phyloP scores from a whole-genome alignment of 2,888 invertebrate genomes.

The Automeris io region DNA sequence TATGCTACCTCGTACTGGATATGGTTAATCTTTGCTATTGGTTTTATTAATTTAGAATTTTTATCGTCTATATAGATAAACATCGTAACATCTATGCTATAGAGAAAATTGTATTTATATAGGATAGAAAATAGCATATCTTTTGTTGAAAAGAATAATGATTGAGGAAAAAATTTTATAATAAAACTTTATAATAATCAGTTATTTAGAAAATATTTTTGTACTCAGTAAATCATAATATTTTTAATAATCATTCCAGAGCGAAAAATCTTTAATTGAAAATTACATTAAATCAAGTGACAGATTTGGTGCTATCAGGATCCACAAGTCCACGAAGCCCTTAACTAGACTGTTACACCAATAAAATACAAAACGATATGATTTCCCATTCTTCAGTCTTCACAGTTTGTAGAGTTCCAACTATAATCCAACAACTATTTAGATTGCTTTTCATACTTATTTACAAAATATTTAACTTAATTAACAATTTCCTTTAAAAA shows the following conservation, averaged over 20 bases:
- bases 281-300: constrained; percentile 18
- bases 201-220: too few species aligned
- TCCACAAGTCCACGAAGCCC: constrained; percentile 61
- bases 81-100: too few species aligned
- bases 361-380: constrained; percentile 75
- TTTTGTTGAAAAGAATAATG: too few species aligned
- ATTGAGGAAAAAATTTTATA: too few species aligned
- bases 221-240: too few species aligned
- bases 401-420: constrained; percentile 69
- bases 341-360: constrained; percentile 62
- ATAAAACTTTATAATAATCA: too few species aligned
- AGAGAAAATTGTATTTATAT: too few species aligned
- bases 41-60: too few species aligned
- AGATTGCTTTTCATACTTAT: constrained; percentile 60
- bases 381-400: constrained; percentile 74
- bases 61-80: too few species aligned
- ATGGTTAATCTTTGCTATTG: constrained; percentile 56
- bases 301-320: constrained; percentile 43
- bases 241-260: too few species aligned
- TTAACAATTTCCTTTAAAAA: constrained; percentile 48
- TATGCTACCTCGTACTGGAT: constrained; percentile 62
- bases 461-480: constrained; percentile 48
- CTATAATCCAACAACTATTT: constrained; percentile 64
- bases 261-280: too few species aligned
- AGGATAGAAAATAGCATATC: too few species aligned